Evolutionary conservation across 2,888 invertebrate genomes (phyloP), one percentile per base, ranked within the genome.

Genomic region (Corbicula japonica): DNA sequence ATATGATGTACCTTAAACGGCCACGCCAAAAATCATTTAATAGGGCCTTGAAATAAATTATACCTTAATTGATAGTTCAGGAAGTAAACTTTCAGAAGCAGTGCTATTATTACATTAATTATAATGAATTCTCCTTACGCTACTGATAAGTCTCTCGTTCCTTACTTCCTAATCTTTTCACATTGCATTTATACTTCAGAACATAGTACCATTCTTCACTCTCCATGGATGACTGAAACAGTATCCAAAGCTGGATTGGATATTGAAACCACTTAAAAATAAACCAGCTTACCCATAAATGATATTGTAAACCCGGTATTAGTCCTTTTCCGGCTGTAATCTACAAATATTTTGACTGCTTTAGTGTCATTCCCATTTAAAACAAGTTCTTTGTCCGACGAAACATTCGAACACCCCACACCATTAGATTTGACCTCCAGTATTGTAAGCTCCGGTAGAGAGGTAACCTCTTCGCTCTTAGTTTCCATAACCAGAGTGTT

Each of bases 281-380:
- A 44, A 44, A 12, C 35, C 26, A 62, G 3, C 18, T 28, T 63
- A 78, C 79, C 61, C 44, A 65, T 54, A 56, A 75, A 75, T 8
- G 66, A 58, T 10, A 80, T 23, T 8, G 72, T 61, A 46, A 80
- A 80, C 18, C 79, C 79, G n/a, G n/a, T n/a, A 5, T 34, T 26
- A 26, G 30, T 54, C 12, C 71, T 21, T 6, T 72, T 72, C 63
- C 62, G 21, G 21, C 52, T 38, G 21, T 41, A 62, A 32, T 72
- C 54, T n/a, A 54, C 71, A n/a, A 35, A 23, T 18, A 72, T 38
- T 38, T 44, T 52, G 18, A 72, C 21, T 8, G 71, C 52, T 5
- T 46, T 63, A 1, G 71, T 52, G 18, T 32, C 52, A 23, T 72
- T 72, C 21, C 71, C 71, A 54, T 72, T 52, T 6, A 72, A 38